Percentiles rank a stretch among this genome's conserved stretches.
These are phyloP conservation scores for Huso huso DNA, from an alignment of 2,797 vertebrate species.

Conservation along the genomic window DNA sequence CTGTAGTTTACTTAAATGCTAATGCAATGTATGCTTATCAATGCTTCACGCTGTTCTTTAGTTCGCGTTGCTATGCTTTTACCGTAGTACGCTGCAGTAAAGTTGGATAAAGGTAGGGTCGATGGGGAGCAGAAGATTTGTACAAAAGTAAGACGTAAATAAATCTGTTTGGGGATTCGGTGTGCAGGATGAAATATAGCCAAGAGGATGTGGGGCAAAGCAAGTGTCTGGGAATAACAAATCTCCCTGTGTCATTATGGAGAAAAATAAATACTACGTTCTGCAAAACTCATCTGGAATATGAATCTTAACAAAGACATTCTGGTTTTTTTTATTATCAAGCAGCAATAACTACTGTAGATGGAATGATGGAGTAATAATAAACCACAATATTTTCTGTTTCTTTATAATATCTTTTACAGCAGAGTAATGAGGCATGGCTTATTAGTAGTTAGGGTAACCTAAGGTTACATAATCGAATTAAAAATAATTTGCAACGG, in stretches of 20 bases:
- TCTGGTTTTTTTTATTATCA: slow-evolving; percentile 46
- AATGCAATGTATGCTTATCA: no score
- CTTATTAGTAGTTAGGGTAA: no score
- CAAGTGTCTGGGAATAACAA: slow-evolving; percentile 70
- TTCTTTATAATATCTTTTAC: slow-evolving; percentile 29
- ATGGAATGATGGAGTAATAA: slow-evolving; percentile 37
- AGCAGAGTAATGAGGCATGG: slow-evolving; percentile 13
- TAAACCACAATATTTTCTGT: slow-evolving; percentile 35
- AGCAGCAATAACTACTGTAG: slow-evolving; percentile 37
- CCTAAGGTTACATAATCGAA: no score
- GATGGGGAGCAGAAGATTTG: slow-evolving; percentile 28
- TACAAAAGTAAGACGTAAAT: slow-evolving; percentile 59
- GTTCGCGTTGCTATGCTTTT: no score
- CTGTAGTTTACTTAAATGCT: no score
- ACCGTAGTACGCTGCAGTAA: no score
- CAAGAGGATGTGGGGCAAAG: slow-evolving; percentile 67
- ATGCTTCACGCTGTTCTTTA: no score
- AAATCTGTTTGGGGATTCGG: slow-evolving; percentile 69
- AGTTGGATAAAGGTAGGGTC: slow-evolving; percentile 1
- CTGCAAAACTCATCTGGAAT: slow-evolving; percentile 60
- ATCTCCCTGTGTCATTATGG: slow-evolving; percentile 58
- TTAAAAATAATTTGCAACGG: no score
- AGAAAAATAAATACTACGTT: slow-evolving; percentile 68
- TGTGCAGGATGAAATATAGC: slow-evolving; percentile 60
- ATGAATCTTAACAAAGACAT: slow-evolving; percentile 61